Evolutionary conservation across 2,113 vertebrate species (phyloP).

Genomic region (Sebastes schlegelii): DNA sequence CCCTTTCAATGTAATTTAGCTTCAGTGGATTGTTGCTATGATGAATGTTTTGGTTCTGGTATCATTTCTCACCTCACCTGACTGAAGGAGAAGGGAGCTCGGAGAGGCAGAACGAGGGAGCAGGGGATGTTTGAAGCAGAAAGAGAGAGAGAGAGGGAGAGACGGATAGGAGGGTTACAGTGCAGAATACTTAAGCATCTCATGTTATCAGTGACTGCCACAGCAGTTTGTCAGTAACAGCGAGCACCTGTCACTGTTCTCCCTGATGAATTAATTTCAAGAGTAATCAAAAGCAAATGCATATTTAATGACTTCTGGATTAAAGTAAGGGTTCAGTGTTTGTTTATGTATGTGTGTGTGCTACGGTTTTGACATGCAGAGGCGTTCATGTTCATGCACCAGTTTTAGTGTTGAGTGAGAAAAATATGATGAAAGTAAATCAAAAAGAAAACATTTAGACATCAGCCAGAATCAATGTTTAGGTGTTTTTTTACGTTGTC

Average conservation of each 20-base stretch:
- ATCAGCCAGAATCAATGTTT: neutral
- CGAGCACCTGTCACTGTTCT: constrained; percentile 59
- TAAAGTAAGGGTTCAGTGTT: constrained; percentile 23
- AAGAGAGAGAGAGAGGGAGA: constrained; percentile 33
- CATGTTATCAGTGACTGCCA: constrained; percentile 69
- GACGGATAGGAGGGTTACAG: constrained; percentile 47
- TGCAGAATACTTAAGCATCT: constrained; percentile 66
- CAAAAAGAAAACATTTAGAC: constrained; percentile 23
- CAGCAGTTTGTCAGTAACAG: constrained; percentile 68
- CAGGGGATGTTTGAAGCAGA: neutral
- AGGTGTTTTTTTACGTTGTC: neutral
- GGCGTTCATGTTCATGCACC: constrained; percentile 1
- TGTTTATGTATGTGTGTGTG: neutral
- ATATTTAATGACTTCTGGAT: constrained; percentile 68
- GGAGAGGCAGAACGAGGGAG: constrained; percentile 32
- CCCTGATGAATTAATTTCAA: constrained; percentile 71
- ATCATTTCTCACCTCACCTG: constrained; percentile 73
- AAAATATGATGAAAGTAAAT: constrained; percentile 28
- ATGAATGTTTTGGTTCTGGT: constrained; percentile 71
- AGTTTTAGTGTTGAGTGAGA: constrained; percentile 1
- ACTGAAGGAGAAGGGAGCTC: constrained; percentile 40
- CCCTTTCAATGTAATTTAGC: constrained; percentile 58
- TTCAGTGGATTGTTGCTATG: constrained; percentile 70
- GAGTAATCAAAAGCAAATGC: constrained; percentile 76
- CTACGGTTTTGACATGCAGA: constrained; percentile 14